Evolutionary conservation across 2,797 vertebrate species (phyloP).

Genomic region (Linurgus olivaceus): DNA sequence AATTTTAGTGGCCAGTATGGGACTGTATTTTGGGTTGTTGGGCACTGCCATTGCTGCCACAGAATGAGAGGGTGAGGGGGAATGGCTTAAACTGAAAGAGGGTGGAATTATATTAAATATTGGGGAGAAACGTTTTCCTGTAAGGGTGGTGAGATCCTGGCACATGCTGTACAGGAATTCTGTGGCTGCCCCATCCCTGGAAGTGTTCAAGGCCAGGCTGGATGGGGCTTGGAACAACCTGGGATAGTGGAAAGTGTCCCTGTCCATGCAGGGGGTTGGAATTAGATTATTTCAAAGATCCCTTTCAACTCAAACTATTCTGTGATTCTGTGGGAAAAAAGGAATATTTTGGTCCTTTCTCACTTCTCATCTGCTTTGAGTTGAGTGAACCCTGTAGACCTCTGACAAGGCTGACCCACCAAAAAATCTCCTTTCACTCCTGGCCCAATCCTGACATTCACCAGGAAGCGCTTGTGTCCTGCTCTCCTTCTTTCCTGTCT

Average conservation of each 20-base stretch:
- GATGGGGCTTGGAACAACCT: rapidly evolving
- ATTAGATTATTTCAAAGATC: background rate
- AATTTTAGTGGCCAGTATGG: background rate
- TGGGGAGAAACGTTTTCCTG: background rate
- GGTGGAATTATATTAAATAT: background rate
- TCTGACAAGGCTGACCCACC: background rate
- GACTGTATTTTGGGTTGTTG: background rate
- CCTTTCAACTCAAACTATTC: background rate
- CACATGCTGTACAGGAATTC: background rate
- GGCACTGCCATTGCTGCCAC: background rate
- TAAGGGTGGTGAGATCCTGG: background rate
- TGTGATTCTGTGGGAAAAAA: background rate
- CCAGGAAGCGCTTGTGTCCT: background rate
- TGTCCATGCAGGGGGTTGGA: background rate
- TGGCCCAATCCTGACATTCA: no score
- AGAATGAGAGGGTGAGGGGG: background rate
- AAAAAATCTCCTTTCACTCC: background rate
- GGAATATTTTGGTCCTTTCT: background rate
- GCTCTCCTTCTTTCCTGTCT: background rate
- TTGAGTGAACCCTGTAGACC: background rate
- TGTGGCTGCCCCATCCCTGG: background rate
- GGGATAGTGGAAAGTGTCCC: background rate
- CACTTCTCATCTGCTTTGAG: background rate
- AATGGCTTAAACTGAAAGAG: background rate
- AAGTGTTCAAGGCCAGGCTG: background rate